These are phyloP conservation scores for Petrophora chlorosata DNA, from an alignment of 2,888 invertebrate species.

Conservation along the genomic window DNA sequence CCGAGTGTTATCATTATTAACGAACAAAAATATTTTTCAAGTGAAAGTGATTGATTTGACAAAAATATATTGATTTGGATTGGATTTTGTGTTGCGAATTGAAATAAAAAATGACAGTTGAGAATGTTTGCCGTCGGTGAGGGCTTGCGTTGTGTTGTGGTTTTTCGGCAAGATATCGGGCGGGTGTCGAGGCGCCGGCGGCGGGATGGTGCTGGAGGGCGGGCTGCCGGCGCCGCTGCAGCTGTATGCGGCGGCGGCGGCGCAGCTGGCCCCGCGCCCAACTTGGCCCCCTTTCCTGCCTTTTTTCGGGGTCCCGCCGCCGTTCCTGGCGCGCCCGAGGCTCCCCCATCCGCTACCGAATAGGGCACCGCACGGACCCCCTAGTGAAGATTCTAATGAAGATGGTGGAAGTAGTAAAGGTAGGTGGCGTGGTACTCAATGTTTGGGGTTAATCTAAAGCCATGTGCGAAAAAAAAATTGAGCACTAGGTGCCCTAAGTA, in stretches of 20 bases:
- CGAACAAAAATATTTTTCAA: constrained; percentile 21
- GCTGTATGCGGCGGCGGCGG: constrained; percentile 88
- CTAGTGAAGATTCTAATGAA: constrained; percentile 82
- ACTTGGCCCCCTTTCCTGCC: constrained; percentile 85
- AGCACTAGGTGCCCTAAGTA: too few relatives aligned
- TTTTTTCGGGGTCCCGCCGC: constrained; percentile 84
- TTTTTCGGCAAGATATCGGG: constrained; percentile 65
- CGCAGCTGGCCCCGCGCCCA: constrained; percentile 82
- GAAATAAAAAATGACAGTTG: constrained; percentile 50
- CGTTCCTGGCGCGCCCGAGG: constrained; percentile 78
- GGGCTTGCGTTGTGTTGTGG: constrained; percentile 50
- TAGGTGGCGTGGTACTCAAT: too few relatives aligned
- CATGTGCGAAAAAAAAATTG: constrained; percentile 5
- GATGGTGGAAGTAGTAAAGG: constrained; percentile 81
- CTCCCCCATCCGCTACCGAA: constrained; percentile 70
- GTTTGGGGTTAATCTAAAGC: neutral
- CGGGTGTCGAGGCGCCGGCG: constrained; percentile 51
- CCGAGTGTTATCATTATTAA: constrained; percentile 30
- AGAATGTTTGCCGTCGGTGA: constrained; percentile 54
- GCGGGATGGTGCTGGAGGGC: constrained; percentile 86
- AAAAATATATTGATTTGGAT: constrained; percentile 12
- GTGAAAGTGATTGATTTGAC: constrained; percentile 25
- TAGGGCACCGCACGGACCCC: constrained; percentile 77
- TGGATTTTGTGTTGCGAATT: constrained; percentile 20
- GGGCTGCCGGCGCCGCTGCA: constrained; percentile 88